Percentiles rank a stretch among this genome's conserved stretches.
Evolutionary conservation across 2,113 vertebrate genomes (phyloP).

Genomic region (Ammospiza nelsoni): DNA sequence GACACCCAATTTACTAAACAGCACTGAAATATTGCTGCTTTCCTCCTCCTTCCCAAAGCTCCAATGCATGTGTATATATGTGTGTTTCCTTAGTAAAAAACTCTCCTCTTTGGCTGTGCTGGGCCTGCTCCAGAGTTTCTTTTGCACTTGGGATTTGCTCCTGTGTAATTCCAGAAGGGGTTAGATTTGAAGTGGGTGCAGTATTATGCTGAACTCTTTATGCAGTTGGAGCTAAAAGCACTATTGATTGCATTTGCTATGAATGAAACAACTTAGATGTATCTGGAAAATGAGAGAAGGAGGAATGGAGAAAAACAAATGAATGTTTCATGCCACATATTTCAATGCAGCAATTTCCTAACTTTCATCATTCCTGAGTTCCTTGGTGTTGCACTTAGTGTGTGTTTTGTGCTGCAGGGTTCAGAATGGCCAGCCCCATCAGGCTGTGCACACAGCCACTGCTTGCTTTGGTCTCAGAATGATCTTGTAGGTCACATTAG

Average conservation of each 20-base stretch:
- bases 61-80: accelerated
- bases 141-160: background rate
- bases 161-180: background rate
- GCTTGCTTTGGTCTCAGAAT: background rate
- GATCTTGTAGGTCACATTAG: background rate
- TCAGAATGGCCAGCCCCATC: background rate
- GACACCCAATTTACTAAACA: background rate
- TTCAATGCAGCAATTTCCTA: background rate
- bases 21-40: background rate
- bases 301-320: background rate
- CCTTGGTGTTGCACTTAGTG: accelerated
- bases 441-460: accelerated
- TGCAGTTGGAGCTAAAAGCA: background rate
- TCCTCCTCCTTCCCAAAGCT: background rate
- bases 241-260: constrained; percentile 45
- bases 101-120: background rate
- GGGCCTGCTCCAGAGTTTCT: background rate
- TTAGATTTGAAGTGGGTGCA: background rate
- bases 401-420: background rate
- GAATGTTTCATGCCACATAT: constrained; percentile 15
- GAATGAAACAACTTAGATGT: constrained; percentile 26
- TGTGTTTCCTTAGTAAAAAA: background rate
- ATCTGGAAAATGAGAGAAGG: constrained; percentile 16
- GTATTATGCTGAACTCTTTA: background rate
- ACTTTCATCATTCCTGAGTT: background rate